phyloP scores from a whole-genome alignment of 64 coral and sea anemone species.

The Platygyra sinensis region DNA sequence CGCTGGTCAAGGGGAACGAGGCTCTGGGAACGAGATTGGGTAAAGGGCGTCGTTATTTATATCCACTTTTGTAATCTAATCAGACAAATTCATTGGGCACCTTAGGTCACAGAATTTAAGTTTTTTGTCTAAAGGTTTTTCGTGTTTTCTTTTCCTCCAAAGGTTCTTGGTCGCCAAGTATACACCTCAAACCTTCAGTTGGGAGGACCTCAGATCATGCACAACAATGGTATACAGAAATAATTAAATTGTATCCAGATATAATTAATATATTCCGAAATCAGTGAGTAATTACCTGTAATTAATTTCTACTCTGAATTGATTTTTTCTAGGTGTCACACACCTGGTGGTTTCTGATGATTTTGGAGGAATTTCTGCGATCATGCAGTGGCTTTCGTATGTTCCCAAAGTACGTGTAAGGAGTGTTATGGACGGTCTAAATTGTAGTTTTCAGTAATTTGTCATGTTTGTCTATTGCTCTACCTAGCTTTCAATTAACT shows the following conservation, averaged over 20 bases:
- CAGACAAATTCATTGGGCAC: background rate
- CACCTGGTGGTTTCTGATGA: conserved; percentile 91
- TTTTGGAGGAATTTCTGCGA: conserved; percentile 84
- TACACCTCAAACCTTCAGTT: conserved; percentile 98
- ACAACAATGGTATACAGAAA: conserved; percentile 78
- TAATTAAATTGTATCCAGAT: background rate
- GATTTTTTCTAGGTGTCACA: conserved; percentile 65
- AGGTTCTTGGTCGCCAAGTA: conserved; percentile 97
- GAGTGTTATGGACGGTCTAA: too few species aligned
- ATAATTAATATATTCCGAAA: background rate
- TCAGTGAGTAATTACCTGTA: too few species aligned
- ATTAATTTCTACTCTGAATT: background rate
- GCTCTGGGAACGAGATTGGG: too few species aligned
- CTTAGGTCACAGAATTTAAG: background rate
- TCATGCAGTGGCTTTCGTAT: conserved; percentile 93
- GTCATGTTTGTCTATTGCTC: too few species aligned
- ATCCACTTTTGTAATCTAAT: too few species aligned
- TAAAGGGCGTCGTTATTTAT: background rate
- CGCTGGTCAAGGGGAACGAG: too few species aligned
- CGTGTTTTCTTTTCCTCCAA: background rate
- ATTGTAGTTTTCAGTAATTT: too few species aligned
- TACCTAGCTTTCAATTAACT: too few species aligned
- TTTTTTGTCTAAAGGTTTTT: background rate
- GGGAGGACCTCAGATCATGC: conserved; percentile 97
- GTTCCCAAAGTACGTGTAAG: conserved; percentile 73